phyloP scores from a whole-genome alignment of 1,140 invertebrate genomes.

The Eriosoma lanigerum region DNA sequence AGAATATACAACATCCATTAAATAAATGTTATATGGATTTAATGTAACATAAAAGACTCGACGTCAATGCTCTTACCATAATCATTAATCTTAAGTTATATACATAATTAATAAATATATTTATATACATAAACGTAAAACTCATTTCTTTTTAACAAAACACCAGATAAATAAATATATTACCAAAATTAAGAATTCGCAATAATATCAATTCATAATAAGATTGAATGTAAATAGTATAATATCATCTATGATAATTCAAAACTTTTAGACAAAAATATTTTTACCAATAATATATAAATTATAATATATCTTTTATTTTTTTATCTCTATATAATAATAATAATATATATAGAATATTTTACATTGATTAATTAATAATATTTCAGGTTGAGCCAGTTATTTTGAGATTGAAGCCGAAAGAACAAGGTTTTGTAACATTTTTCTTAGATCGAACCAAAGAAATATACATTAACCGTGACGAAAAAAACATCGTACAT shows the following conservation, averaged over 20 bases:
- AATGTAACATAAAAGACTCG: background rate
- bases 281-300: too few species aligned
- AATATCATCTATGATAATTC: too few species aligned
- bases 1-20: background rate
- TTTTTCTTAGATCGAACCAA: slow-evolving; percentile 22
- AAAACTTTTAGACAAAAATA: too few species aligned
- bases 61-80: background rate
- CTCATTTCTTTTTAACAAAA: too few species aligned
- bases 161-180: too few species aligned
- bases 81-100: background rate
- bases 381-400: background rate
- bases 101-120: too few species aligned
- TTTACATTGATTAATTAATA: background rate
- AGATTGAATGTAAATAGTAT: too few species aligned
- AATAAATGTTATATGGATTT: background rate
- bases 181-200: too few species aligned
- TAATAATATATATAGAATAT: background rate
- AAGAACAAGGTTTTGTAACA: background rate
- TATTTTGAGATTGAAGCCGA: slow-evolving; percentile 16
- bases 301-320: too few species aligned
- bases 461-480: slow-evolving; percentile 9
- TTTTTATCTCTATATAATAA: too few species aligned
- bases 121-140: too few species aligned
- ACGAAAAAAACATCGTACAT: slow-evolving; percentile 10
- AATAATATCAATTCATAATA: too few species aligned